These are phyloP conservation scores for Poeciliopsis gracilis DNA, from an alignment of 2,797 vertebrate species.

Conservation along the genomic window DNA sequence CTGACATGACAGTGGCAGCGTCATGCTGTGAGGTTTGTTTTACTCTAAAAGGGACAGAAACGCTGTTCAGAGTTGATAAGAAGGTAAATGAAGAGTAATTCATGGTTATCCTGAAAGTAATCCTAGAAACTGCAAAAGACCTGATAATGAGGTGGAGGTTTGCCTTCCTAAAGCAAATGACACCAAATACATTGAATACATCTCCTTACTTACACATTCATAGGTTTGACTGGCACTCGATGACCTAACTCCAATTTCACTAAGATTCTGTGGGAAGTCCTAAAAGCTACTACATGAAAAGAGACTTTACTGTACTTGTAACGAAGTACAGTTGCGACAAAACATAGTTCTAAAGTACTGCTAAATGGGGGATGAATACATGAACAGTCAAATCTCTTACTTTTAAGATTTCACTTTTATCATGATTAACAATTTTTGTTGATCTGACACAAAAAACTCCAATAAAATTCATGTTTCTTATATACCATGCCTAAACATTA, in stretches of 20 bases:
- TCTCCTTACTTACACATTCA: not conserved
- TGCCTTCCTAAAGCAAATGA: not conserved
- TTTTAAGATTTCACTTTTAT: not conserved
- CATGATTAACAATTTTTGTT: not conserved
- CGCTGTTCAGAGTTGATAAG: not conserved
- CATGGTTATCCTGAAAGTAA: not conserved
- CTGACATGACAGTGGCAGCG: not conserved
- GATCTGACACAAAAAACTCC: not conserved
- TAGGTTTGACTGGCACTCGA: not conserved
- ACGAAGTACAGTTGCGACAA: not conserved
- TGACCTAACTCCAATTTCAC: not conserved
- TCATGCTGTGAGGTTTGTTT: not conserved
- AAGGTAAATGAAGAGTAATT: not conserved
- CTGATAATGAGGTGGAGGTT: not conserved
- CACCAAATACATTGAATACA: not conserved
- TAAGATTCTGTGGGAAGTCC: not conserved
- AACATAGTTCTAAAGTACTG: not conserved
- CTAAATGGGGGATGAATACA: not conserved
- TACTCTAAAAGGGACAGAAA: not conserved
- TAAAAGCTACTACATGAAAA: not conserved
- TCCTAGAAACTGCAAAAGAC: not conserved
- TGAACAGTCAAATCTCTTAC: too few relatives aligned
- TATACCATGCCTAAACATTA: not conserved
- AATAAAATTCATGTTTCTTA: not conserved
- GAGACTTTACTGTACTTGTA: not conserved